A percentile compares a stretch with the other conserved stretches of the same genome.
Conservation (phyloP, 2,113 vertebrate species). For the Dasyurus viverrinus region DNA sequence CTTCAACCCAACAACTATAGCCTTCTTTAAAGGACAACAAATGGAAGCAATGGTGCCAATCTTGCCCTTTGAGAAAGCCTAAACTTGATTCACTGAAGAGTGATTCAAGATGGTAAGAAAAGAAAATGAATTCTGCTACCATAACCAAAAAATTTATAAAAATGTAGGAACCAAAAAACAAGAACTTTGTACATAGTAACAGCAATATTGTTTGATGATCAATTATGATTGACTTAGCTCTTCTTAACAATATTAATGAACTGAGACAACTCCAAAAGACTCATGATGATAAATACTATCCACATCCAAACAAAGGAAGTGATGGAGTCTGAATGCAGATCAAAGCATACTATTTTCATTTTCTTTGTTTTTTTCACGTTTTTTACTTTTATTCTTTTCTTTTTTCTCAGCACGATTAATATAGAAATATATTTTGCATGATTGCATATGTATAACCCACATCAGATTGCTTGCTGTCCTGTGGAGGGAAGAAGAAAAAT, state of each 20-base stretch:
- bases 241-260: neutral
- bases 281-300: neutral
- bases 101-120: neutral
- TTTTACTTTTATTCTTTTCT: neutral
- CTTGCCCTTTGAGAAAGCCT: neutral
- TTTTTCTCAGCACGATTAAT: neutral
- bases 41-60: neutral
- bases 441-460: too few species aligned
- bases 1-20: neutral
- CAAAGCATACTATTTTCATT: neutral
- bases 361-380: neutral
- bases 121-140: neutral
- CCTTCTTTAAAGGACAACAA: neutral
- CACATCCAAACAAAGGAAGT: neutral
- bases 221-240: neutral
- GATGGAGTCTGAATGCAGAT: neutral
- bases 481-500: neutral
- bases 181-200: neutral
- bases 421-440: neutral
- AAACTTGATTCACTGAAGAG: neutral
- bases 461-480: too few species aligned
- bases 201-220: neutral
- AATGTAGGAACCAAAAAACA: neutral
- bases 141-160: neutral
- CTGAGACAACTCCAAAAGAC: neutral